Evolutionary conservation across 2,888 invertebrate genomes (phyloP), one percentile per base, ranked within the genome.

Genomic region (Seira sanloemensis): DNA sequence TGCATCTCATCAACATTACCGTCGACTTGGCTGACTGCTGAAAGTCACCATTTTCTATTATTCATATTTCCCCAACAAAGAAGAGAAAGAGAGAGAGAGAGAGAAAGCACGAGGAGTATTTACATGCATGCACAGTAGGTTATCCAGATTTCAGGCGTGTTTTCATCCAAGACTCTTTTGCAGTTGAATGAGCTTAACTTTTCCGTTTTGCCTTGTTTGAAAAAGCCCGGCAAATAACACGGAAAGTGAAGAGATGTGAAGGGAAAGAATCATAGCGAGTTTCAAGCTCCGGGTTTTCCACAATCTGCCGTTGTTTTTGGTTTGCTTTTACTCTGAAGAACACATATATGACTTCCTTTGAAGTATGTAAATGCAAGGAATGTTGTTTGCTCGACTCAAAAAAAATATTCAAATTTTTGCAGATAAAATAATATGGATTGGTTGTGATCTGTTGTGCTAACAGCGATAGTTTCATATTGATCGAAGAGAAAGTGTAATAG

Each of bases 341-440:
- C n/a, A 58, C 58, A 4, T 58, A 58, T 58, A 18, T 58, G 18
- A 18, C n/a, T n/a, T 58, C n/a, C 58, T 58, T 58, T 58, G 58
- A n/a, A n/a, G n/a, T n/a, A 58, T 58, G 58, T 58, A 58, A 26
- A 69, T 37, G 37, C 37, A 69, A 69, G 37, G n/a, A 26, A 37
- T 69, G 69, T 69, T 37, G 69, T 26, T 19, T 26, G 9, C 69
- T 26, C 18, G n/a, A 25, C 23, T 21, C 18, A 69, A 26, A 26
- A 58, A 58, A 58, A 58, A 58, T 58, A 58, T 58, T 58, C 58
- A 58, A 58, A 58, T 58, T 58, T 58, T 58, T 9, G 2, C 58
- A 4, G 58, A 58, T 9, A n/a, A 16, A 58, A 58, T 58, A 58
- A n/a, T 58, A 58, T n/a, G 18, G 58, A 58, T 37, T 58, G 58